Evolutionary conservation across 2,888 invertebrate genomes (phyloP), one percentile per base, ranked within the genome.

Genomic region (Tiliacea citrago): DNA sequence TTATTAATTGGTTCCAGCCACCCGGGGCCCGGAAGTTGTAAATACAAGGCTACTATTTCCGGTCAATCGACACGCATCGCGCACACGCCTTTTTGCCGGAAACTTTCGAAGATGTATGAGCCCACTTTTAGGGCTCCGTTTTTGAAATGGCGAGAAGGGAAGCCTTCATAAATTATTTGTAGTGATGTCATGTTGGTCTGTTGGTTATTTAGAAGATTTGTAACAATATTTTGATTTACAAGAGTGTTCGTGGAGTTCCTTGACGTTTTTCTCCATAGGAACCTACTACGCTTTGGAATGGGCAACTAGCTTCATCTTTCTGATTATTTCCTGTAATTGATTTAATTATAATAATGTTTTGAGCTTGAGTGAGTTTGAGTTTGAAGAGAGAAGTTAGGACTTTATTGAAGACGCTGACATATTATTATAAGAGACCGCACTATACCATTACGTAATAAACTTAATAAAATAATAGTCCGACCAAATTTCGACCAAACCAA

Each of bases 1-100:
- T 95, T 96, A 96, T 96, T 96, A 96, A 96, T 96, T 95, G 95
- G 92, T 92, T 92, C 94, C 94, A 93, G 93, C 93, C 92, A 90
- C 89, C 90, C 93, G 88, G 85, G 73, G 82, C 79, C 82, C 93
- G 95, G 95, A 95, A 95, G 95, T 94, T 95, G 95, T 96, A 95
- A 95, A 95, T 95, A 95, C 93, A 91, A 91, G 92, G 91, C 93
- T 90, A 93, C 95, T 95, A 95, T 94, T 94, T 95, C 95, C 95
- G 95, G 92, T 91, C 93, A 91, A 95, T 94, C 93, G 95, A 91
- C 94, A 92, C 93, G 93, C 93, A 90, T 91, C 91, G 90, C 87
- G 88, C 87, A 86, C 88, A 84, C 84, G 88, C 90, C 92, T 92
- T 91, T 93, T 91, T 88, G 86, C 87, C 86, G 88, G 87, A 88